phyloP scores from a whole-genome alignment of 2,797 vertebrate genomes.

The Darevskia mixta region DNA sequence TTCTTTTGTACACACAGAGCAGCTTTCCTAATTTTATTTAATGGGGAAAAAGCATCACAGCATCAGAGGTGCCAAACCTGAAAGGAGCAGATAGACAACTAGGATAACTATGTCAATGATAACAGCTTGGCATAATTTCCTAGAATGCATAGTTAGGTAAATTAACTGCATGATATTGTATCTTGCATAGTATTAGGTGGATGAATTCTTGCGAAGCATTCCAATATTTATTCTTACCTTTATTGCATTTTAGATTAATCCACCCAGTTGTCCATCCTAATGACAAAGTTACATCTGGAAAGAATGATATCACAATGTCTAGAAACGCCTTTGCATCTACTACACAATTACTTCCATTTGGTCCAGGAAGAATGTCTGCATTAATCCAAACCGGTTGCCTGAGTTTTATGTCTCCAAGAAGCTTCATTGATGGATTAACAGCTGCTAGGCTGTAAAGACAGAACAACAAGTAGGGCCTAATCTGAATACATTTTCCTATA shows the following conservation, averaged over 20 bases:
- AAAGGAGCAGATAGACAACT: neutral
- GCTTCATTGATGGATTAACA: slow-evolving; percentile 81
- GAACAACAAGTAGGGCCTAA: neutral
- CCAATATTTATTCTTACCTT: slow-evolving; percentile 75
- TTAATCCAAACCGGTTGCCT: slow-evolving; percentile 89
- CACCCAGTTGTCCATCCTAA: slow-evolving; percentile 90
- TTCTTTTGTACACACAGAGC: neutral
- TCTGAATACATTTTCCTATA: neutral
- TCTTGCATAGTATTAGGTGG: neutral
- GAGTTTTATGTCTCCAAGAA: slow-evolving; percentile 78
- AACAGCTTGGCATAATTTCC: neutral
- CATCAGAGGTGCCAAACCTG: neutral
- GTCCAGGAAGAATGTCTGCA: slow-evolving; percentile 89
- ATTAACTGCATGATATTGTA: neutral
- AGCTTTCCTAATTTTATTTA: neutral
- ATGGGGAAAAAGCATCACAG: neutral
- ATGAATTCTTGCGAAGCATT: neutral
- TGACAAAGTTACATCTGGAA: slow-evolving; percentile 84
- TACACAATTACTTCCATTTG: slow-evolving; percentile 80
- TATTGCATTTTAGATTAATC: slow-evolving; percentile 77
- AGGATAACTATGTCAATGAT: neutral
- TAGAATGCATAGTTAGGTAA: neutral
- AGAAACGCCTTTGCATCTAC: slow-evolving; percentile 79
- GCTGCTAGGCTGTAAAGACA: slow-evolving; percentile 81
- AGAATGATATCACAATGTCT: slow-evolving; percentile 70